Conservation (phyloP, 35 echinoderm and acorn worm genomes). For the Stichopus chloronotus region DNA sequence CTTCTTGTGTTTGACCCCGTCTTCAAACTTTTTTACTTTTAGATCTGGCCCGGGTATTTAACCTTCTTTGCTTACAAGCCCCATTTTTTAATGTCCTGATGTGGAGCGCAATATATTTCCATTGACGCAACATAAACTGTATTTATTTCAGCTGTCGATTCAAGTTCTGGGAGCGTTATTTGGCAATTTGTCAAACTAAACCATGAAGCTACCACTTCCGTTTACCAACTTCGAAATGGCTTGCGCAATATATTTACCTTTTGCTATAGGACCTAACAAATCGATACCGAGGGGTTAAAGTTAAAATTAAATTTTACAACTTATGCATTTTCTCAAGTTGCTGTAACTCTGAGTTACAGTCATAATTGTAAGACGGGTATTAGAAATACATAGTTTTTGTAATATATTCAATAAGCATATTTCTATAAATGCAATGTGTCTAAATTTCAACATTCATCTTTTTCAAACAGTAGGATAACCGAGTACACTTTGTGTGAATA, state of each 20-base stretch:
- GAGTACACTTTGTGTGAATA: not conserved
- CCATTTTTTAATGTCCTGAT: too few species aligned
- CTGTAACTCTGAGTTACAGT: not conserved
- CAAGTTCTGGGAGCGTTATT: not conserved
- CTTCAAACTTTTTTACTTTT: too few species aligned
- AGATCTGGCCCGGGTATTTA: too few species aligned
- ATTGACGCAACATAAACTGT: too few species aligned
- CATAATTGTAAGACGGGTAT: not conserved
- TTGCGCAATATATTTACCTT: conserved; percentile 48
- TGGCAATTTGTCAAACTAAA: not conserved
- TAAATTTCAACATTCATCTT: not conserved
- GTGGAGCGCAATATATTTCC: too few species aligned
- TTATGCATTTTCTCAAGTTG: too few species aligned
- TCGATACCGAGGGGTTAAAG: not conserved
- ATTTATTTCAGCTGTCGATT: too few species aligned
- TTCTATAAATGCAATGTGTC: too few species aligned
- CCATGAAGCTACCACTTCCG: not conserved
- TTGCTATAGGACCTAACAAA: not conserved
- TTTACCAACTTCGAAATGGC: not conserved
- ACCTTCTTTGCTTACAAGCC: too few species aligned
- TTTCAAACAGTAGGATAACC: not conserved
- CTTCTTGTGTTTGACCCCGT: too few species aligned
- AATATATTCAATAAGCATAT: too few species aligned
- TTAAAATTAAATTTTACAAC: not conserved
- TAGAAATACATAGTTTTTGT: too few species aligned